Percentiles rank a stretch among this genome's conserved stretches.
phyloP scores from a whole-genome alignment of 2,888 invertebrate genomes.

The Candidula unifasciata region DNA sequence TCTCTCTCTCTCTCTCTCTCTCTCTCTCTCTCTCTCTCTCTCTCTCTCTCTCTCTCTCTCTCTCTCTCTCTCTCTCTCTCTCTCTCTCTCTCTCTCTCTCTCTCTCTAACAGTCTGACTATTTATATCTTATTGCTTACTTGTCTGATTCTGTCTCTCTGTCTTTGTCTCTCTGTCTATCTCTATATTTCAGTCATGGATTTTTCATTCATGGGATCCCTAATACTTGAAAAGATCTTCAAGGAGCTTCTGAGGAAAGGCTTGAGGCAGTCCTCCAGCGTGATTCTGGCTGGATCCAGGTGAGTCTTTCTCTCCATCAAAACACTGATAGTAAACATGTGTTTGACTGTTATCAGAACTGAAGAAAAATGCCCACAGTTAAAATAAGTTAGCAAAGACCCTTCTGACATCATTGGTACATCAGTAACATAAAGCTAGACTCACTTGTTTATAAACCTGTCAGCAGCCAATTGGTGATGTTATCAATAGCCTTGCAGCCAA shows the following conservation, averaged over 20 bases:
- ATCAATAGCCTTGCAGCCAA: too few relatives aligned
- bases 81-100: background rate
- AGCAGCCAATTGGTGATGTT: too few relatives aligned
- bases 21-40: background rate
- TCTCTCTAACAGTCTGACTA: background rate
- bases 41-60: background rate
- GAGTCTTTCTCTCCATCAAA: conserved; percentile 31
- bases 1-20: background rate
- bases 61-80: background rate
- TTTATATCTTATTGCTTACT: background rate
- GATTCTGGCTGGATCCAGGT: conserved; percentile 85
- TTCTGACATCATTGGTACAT: too few relatives aligned
- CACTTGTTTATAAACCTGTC: too few relatives aligned
- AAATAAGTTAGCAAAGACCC: too few relatives aligned
- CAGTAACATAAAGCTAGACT: too few relatives aligned
- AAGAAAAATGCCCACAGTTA: too few relatives aligned
- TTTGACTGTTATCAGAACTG: too few relatives aligned
- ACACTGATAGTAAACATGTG: too few relatives aligned
- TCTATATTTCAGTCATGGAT: conserved; percentile 77
- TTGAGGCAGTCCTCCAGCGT: conserved; percentile 86
- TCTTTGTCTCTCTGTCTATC: background rate
- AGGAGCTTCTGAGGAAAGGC: conserved; percentile 83
- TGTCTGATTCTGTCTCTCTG: background rate
- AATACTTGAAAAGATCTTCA: conserved; percentile 87
- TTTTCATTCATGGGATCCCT: conserved; percentile 92